Base-by-base conservation (phyloP, 2,888 invertebrate species). In the Serripes groenlandicus region DNA sequence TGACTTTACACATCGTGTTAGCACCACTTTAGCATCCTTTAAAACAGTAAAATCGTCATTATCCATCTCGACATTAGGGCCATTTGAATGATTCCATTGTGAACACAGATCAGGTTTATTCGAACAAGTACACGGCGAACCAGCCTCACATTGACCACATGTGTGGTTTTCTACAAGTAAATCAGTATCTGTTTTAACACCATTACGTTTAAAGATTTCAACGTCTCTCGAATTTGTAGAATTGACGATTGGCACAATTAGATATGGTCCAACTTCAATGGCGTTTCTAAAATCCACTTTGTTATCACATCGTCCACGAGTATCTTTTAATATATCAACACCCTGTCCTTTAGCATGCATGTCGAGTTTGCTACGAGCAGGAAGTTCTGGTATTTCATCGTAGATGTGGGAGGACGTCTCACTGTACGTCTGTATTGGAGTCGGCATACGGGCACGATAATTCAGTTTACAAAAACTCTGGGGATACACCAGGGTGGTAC, bases 181-280 rank as follows among this genome's bases (percentile, higher is more conserved):
- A 9, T 52, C 71, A 56, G 56, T n/a, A 23, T 56, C 35, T 21
- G 30, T 4, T 4, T 28, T 26, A 35, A 23, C 62, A 15, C 54
- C 37, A 28, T 81, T 58, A 34, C 79, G 42, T 69, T 86, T 86
- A 37, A 86, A 86, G 42, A 86, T 84, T 80, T 86, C 86, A 21
- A 86, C 82, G 75, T 86, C 86, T 18, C 73, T 75, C 9, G 49
- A 78, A 26, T 78, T 68, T 69, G 73, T 54, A 60, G 72, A 32
- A 64, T 82, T 83, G 75, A 84, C 82, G 28, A 86, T 75, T 18
- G 86, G 84, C 66, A 86, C 86, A 34, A 86, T 86, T 28, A 86
- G 75, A 71, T 86, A 86, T 58, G 86, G 86, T 21, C 86, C 86
- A 30, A 86, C 86, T 75, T 86, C 86, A 54, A 86, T 86, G 66